Evolutionary conservation across 2,113 vertebrate species (phyloP), one percentile per base, ranked within the genome.

Genomic region (Canis aureus): DNA sequence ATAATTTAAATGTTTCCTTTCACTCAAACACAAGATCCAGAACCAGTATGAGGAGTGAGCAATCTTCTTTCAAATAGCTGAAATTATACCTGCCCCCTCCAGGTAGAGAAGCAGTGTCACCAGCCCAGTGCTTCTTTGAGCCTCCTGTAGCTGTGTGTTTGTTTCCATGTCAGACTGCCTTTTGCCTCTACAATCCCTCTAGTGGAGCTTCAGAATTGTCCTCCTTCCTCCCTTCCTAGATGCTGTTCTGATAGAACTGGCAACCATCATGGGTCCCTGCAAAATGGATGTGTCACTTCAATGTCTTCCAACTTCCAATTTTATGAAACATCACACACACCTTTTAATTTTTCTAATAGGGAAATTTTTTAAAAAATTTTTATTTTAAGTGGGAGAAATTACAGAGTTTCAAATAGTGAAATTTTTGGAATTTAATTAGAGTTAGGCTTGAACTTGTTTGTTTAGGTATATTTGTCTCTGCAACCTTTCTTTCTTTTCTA

Each of bases 391-490:
- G 29, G 16, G 19, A 85, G 5, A 86, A 87, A 91, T 35, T 79
- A 15, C 3, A 81, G 43, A 85, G n/a, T 71, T 92, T 69, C 35
- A 82, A 69, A 81, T 93, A 55, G 66, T 55, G 81, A 93, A 94
- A 43, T 78, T 91, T 8, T 7, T 94, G 62, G 57, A 51, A 19
- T 80, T 93, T 95, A 90, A 35, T 53, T 76, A 93, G 43, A 89
- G 7, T 4, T 51, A 83, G 57, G 90, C 8, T 5, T 95, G 49
- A 85, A 78, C 62, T 80, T 74, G 84, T 59, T 71, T 25, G 84
- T 59, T 71, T 25, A 81, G 23, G 4, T 67, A 10, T 49, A 53
- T 60, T 94, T 66, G 19, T 83, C 88, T 95, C 19, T 71, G 35
- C 35, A 89, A 35, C 3, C 13, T 83, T 74, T 96, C 35, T 69